A percentile compares a stretch with the other conserved stretches of the same genome.
Conservation (phyloP, 2,888 invertebrate species). For the Caenorhabditis japonica region DNA sequence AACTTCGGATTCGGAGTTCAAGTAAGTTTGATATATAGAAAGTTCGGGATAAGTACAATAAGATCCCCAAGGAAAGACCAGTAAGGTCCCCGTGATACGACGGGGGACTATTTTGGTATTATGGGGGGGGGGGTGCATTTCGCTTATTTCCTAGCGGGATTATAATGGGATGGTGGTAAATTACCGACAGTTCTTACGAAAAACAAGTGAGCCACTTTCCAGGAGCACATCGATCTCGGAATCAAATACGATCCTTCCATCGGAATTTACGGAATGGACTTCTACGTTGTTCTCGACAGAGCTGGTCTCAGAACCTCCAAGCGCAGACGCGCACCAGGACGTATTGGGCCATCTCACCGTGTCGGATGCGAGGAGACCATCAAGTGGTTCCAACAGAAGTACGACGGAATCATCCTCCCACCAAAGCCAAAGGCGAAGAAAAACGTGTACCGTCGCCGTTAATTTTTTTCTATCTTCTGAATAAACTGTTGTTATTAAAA, state of each 20-base stretch:
- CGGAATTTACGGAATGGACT: slow-evolving; percentile 99
- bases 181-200: too few relatives aligned
- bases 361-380: slow-evolving; percentile 97
- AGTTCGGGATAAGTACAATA: too few relatives aligned
- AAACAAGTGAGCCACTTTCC: neutral
- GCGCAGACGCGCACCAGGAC: slow-evolving; percentile 91
- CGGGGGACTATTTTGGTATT: too few relatives aligned
- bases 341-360: slow-evolving; percentile 92
- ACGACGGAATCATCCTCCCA: slow-evolving; percentile 94
- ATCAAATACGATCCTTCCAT: slow-evolving; percentile 98
- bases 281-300: slow-evolving; percentile 96
- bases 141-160: too few relatives aligned
- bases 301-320: slow-evolving; percentile 97
- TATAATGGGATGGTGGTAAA: too few relatives aligned
- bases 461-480: slow-evolving; percentile 50
- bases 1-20: slow-evolving; percentile 98
- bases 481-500: slow-evolving; percentile 56
- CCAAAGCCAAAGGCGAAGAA: slow-evolving; percentile 82
- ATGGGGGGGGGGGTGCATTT: too few relatives aligned
- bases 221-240: slow-evolving; percentile 98
- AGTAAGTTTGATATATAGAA: slow-evolving; percentile 14
- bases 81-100: too few relatives aligned
- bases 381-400: slow-evolving; percentile 99
- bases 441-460: slow-evolving; percentile 53
- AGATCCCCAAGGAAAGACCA: too few relatives aligned